Base-by-base conservation (phyloP, 2,113 vertebrate species). In the Himantopus leucocephalus region DNA sequence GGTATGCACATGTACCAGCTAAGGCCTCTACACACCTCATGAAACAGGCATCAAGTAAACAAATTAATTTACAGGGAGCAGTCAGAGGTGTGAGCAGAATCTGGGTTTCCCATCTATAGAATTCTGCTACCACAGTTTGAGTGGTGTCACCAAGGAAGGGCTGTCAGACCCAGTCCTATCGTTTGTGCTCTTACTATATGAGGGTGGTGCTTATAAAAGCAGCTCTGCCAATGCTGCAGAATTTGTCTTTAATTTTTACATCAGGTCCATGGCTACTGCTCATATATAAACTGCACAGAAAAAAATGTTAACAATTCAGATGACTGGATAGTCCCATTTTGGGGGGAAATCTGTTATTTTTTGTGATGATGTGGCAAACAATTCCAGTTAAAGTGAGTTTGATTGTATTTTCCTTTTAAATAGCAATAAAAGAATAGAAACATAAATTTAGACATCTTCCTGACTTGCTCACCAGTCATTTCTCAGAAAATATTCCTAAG, bases 41-140 rank as follows among this genome's bases (percentile, higher is more conserved):
- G 88, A 94, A 97, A 87, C 62, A 92, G 91, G 84, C 88, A 96
- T 58, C 86, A 5, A 91, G 89, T 79, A 94, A 96, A 92, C 92
- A 94, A 95, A 96, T 87, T 78, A 94, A 94, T 94, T 89, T 85
- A 82, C 73, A 48, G 86, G 76, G 56, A 92, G 72, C 73, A 81
- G 76, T 5, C 68, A 19, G 85, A 88, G 83, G 86, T 78, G 92
- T 75, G 64, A 95, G 75, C 53, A 74, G 79, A 45, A 87, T 53
- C 73, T 92, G 80, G 14, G 27, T 94, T 97, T 94, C 86, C 85
- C 80, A 72, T 85, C 83, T 64, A 3, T 2, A 32, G 64, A 39
- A 5, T 48, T 88, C 37, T 59, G 50, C 75, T 77, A 26, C 50
- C 50, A 11, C 3, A 1, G 19, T 35, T 52, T 18, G 9, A 52